These are phyloP conservation scores for Drosophila parabipectinata DNA, from an alignment of 1,140 invertebrate genomes.

Conservation along the genomic window DNA sequence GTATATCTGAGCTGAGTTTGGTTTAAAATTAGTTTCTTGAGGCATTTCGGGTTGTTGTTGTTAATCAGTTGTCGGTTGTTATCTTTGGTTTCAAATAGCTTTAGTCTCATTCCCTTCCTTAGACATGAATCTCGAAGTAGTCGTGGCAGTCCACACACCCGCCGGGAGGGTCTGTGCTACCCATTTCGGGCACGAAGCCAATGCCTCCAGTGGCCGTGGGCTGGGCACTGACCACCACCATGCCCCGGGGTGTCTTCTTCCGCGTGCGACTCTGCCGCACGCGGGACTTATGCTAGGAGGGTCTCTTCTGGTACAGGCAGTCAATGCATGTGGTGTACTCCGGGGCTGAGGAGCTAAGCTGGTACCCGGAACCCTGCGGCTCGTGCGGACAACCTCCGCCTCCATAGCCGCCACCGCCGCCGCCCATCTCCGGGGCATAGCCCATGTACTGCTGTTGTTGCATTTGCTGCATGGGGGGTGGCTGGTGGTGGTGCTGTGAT, in stretches of 20 bases:
- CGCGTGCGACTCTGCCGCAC: slow-evolving; percentile 84
- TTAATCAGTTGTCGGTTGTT: slow-evolving; percentile 30
- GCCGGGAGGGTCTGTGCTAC: slow-evolving; percentile 42
- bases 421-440: slow-evolving; percentile 50
- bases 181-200: slow-evolving; percentile 65
- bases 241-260: slow-evolving; percentile 79
- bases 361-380: slow-evolving; percentile 68
- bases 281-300: slow-evolving; percentile 86
- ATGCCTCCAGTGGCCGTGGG: slow-evolving; percentile 65
- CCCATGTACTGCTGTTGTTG: slow-evolving; percentile 57
- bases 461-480: slow-evolving; percentile 22
- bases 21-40: slow-evolving; percentile 68
- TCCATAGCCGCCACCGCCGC: slow-evolving; percentile 3
- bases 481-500: slow-evolving; percentile 33
- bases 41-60: slow-evolving; percentile 68
- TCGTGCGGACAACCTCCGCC: slow-evolving; percentile 59
- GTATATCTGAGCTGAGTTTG: slow-evolving; percentile 69
- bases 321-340: slow-evolving; percentile 88
- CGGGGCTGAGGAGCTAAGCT: slow-evolving; percentile 86
- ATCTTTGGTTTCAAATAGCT: slow-evolving; percentile 57
- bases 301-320: slow-evolving; percentile 87
- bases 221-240: slow-evolving; percentile 69
- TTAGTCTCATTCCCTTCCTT: slow-evolving; percentile 45
- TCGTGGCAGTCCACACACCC: slow-evolving; percentile 83
- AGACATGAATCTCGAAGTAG: slow-evolving; percentile 83